These are phyloP conservation scores for Schizothorax lantsangensis DNA, from an alignment of 2,797 vertebrate genomes.

Conservation along the genomic window DNA sequence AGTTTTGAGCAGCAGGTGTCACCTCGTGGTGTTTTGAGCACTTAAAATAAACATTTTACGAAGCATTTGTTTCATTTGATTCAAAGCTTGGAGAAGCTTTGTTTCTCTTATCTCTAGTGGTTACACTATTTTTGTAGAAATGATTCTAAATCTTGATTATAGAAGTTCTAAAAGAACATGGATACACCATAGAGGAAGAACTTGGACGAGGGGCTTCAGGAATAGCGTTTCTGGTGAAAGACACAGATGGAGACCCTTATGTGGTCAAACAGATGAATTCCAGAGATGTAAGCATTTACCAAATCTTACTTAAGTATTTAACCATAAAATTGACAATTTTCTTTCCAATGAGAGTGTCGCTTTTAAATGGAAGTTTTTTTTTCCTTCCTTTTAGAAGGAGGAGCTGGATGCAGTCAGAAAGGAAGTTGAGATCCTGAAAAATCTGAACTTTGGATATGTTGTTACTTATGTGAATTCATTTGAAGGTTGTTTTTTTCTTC, in stretches of 20 bases:
- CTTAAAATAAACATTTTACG: not conserved
- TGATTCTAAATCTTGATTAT: not conserved
- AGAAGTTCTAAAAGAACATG: not conserved
- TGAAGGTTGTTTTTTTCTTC: not conserved
- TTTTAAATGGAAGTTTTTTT: not conserved
- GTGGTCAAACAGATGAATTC: constrained; percentile 2
- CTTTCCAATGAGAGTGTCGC: not conserved
- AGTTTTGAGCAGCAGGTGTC: not conserved
- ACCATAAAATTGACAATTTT: no score
- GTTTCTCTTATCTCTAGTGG: not conserved
- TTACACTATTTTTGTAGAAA: not conserved
- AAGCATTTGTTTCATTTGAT: not conserved
- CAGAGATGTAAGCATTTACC: constrained; percentile 1
- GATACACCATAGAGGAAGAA: not conserved
- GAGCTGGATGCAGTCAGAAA: not conserved
- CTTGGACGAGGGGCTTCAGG: not conserved
- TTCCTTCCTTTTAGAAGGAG: fast-evolving
- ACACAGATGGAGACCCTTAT: not conserved
- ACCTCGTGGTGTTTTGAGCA: no score
- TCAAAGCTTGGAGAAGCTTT: not conserved
- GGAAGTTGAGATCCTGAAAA: not conserved
- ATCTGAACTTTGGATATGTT: not conserved
- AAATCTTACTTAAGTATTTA: no score
- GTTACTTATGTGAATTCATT: not conserved
- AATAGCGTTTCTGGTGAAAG: not conserved